Conservation (phyloP, 2,888 invertebrate genomes). For the Pterobdella sp. region DNA sequence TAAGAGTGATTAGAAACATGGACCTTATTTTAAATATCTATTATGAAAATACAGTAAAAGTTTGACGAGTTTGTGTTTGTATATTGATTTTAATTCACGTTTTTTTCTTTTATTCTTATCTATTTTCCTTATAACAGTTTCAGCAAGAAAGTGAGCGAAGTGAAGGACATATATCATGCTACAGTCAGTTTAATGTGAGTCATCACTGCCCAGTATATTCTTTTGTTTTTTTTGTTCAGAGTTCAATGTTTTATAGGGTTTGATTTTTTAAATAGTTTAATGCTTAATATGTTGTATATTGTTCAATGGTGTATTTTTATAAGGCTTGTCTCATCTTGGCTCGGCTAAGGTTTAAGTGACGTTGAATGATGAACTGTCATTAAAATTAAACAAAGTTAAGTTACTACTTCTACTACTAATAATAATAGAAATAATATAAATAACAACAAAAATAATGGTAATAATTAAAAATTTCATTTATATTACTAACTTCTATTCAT, state of each 20-base stretch:
- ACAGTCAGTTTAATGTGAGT: slow-evolving; percentile 76
- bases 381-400: too few relatives aligned
- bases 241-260: background rate
- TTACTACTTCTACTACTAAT: too few relatives aligned
- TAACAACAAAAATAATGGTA: background rate
- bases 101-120: too few relatives aligned
- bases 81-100: too few relatives aligned
- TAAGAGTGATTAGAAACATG: background rate
- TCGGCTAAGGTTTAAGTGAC: too few relatives aligned
- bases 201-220: background rate
- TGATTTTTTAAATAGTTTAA: background rate
- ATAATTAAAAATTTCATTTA: background rate
- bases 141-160: slow-evolving; percentile 73
- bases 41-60: too few relatives aligned
- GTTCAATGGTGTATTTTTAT: too few relatives aligned
- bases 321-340: too few relatives aligned
- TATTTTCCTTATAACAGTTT: slow-evolving; percentile 40
- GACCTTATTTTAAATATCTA: too few relatives aligned
- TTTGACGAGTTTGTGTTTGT: background rate
- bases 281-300: background rate
- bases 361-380: too few relatives aligned
- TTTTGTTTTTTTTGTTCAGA: background rate
- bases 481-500: background rate
- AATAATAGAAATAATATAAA: background rate
- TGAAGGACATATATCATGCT: slow-evolving; percentile 85